Conservation (phyloP, 2,888 invertebrate species). For the Eilema caniola region DNA sequence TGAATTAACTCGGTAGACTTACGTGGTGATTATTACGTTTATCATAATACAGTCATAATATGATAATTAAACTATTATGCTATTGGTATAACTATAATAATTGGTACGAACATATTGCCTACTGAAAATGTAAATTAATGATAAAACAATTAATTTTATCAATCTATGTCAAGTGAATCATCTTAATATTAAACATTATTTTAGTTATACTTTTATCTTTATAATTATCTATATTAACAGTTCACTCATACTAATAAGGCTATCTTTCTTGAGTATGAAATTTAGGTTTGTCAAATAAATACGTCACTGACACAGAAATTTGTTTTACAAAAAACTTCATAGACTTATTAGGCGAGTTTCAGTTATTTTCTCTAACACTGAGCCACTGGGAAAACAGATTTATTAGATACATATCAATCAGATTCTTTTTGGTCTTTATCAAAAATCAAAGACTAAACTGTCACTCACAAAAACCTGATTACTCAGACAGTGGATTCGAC, state of each 20-base stretch:
- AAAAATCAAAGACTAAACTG: too few relatives aligned
- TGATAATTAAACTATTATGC: background rate
- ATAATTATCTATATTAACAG: background rate
- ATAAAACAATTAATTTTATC: background rate
- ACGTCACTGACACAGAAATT: background rate
- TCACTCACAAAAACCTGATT: too few relatives aligned
- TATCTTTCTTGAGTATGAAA: background rate
- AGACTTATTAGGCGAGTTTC: background rate
- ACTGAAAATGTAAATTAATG: too few relatives aligned
- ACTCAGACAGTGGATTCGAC: background rate
- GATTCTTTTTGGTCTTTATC: too few relatives aligned
- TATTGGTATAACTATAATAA: background rate
- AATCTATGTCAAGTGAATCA: constrained; percentile 1
- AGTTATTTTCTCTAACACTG: background rate
- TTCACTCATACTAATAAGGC: background rate
- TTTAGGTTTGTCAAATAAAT: background rate
- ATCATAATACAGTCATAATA: background rate
- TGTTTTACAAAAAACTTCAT: background rate
- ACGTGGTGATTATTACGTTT: background rate
- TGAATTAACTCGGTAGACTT: background rate
- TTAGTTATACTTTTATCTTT: background rate
- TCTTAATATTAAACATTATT: background rate
- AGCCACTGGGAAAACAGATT: background rate
- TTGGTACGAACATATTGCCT: background rate
- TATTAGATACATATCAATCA: background rate